Conservation (phyloP, 2,888 invertebrate species). For the Amaurobius ferox region DNA sequence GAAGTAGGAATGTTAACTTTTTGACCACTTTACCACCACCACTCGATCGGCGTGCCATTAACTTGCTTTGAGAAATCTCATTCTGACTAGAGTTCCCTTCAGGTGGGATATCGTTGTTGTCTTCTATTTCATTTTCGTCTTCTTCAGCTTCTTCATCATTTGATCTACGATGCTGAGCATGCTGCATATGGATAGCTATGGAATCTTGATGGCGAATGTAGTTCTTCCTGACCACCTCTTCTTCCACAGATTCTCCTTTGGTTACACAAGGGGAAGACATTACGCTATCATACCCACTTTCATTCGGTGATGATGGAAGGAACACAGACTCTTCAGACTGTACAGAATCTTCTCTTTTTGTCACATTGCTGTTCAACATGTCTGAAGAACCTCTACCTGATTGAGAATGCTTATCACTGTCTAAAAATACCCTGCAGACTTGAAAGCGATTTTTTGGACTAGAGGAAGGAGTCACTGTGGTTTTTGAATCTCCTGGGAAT, state of each 20-base stretch:
- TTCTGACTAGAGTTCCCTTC: constrained; percentile 46
- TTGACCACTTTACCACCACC: constrained; percentile 39
- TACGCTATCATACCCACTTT: constrained; percentile 44
- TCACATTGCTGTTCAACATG: neutral
- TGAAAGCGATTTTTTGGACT: constrained; percentile 48
- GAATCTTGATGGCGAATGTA: constrained; percentile 60
- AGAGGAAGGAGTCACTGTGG: neutral
- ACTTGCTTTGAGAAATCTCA: constrained; percentile 2
- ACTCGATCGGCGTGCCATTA: constrained; percentile 31
- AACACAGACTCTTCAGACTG: constrained; percentile 51
- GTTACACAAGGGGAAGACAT: constrained; percentile 12
- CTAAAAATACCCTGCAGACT: constrained; percentile 55
- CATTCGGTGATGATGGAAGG: constrained; percentile 39
- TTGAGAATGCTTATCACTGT: constrained; percentile 28
- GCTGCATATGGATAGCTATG: constrained; percentile 53
- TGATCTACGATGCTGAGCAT: neutral
- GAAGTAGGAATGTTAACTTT: constrained; percentile 64
- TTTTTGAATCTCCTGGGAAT: constrained; percentile 38
- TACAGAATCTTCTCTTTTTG: constrained; percentile 8
- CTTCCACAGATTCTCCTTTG: neutral
- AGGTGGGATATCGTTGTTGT: neutral
- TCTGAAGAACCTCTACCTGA: constrained; percentile 4
- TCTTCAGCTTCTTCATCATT: neutral
- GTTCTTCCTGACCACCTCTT: neutral
- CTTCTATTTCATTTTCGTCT: neutral